Evolutionary conservation across 1,140 invertebrate species (phyloP), one percentile per base, ranked within the genome.

Genomic region (Lanistes nyassanus): DNA sequence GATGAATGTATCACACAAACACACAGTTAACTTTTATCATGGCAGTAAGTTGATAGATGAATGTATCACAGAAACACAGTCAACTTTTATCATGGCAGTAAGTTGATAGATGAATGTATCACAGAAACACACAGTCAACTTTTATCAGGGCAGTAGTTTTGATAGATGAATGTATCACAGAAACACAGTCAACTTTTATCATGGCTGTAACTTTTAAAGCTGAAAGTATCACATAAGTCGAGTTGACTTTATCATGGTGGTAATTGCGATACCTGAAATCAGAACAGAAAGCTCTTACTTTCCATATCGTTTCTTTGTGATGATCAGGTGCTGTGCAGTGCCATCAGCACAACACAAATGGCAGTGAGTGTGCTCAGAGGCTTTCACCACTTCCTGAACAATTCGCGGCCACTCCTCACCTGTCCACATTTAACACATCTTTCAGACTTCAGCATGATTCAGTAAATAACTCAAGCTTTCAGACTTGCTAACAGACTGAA

Each of bases 271-370:
- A 31, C 53, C 36, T 21, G 36, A 7, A 37, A 7, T 23, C 5
- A 9, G 6, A 11, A 13, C 36, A 39, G 5, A 39, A 3, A 21
- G 37, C 26, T 86, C 86, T 84, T 86, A 93, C 93, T 92, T 93
- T 89, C 94, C 93, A 84, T 95, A 91, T 88, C 94, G 96, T 0
- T 85, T 83, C 75, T 92, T 91, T 2, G 95, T 94, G 81, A 96
- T 93, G 79, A 94, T 92, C 5, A 94, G 88, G 88, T 96, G 93
- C 77, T 93, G 87, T n/a, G 97, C 87, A 76, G 93, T 90, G 34
- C 95, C 96, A 79, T 92, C 87, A 11, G 91, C 82, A 9, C 93
- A 94, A 87, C 96, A 98, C 79, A 96, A 83, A 64, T 93, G 90
- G 86, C 95, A 97, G 82, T 95, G 92, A 0, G 91, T 90, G 85